Evolutionary conservation across 1,140 invertebrate species (phyloP), one percentile per base, ranked within the genome.

Genomic region (Adoxophyes honmai): DNA sequence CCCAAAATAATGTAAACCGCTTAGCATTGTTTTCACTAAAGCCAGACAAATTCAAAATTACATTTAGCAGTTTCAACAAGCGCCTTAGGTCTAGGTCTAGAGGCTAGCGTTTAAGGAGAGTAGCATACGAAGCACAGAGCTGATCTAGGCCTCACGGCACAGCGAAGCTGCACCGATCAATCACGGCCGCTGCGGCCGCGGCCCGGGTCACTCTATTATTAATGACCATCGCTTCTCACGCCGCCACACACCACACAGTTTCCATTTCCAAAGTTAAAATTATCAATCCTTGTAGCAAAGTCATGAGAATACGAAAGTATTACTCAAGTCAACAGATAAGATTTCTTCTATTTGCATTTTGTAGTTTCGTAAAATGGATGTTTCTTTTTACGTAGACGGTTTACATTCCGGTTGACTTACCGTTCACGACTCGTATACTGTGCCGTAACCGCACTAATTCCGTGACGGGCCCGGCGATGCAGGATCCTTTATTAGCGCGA

Each of bases 391-490:
- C 21, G 6, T 2, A 28, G 21, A 28, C 21, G 21, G 2, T 28
- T 28, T 28, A 3, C 2, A 28, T 28, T 28, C 21, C 6, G 21
- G 21, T 6, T 28, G 21, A 48, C 42, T 11, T 48, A 18, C 42
- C 21, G 42, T 48, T 11, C 28, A 10, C 10, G 21, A 48, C 28
- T n/a, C 4, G 42, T 56, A 9, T 44, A 44, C 42, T 39, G 39
- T 33, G 54, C 11, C 35, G 13, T 15, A 56, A 48, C 55, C 55
- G 42, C 55, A 57, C 44, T 57, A 48, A 57, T 48, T 51, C 55
- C 37, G 16, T 57, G 37, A 44, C 54, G 54, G 54, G 38, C 54
- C 42, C 42, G 34, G 33, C 42, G 21, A 28, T 28, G 42, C 42
- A 33, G 42, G 42, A 48, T 48, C 42, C 42, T 48, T 48, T 48